A percentile compares a stretch with the other conserved stretches of the same genome.
Evolutionary conservation across 1,140 invertebrate genomes (phyloP).

Genomic region (Periplaneta americana): DNA sequence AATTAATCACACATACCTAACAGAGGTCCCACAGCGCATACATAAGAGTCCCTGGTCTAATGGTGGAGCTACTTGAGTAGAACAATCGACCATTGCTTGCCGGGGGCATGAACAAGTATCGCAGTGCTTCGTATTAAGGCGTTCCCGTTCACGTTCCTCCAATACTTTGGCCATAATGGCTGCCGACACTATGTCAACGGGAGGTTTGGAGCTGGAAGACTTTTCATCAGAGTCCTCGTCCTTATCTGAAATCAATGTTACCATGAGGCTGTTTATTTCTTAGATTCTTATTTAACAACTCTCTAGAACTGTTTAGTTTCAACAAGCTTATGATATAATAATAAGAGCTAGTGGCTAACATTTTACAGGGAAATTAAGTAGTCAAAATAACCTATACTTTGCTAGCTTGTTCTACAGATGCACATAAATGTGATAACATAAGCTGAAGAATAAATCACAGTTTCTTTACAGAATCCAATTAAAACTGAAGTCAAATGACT

Average conservation of each 20-base stretch:
- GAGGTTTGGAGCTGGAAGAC: constrained; percentile 22
- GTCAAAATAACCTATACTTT: too few relatives aligned
- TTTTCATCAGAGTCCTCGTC: constrained; percentile 42
- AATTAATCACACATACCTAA: not conserved
- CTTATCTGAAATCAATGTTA: constrained; percentile 17
- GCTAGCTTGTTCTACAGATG: too few relatives aligned
- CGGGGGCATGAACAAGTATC: constrained; percentile 63
- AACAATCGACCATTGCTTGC: not conserved
- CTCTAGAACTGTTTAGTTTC: too few relatives aligned
- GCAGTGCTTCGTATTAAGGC: constrained; percentile 65
- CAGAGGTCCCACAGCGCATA: not conserved
- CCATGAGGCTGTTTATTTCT: constrained; percentile 23
- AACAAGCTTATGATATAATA: too few relatives aligned
- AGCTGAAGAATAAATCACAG: too few relatives aligned
- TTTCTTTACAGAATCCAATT: too few relatives aligned
- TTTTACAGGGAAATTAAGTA: too few relatives aligned
- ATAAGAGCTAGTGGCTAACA: too few relatives aligned
- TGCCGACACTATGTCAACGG: constrained; percentile 78
- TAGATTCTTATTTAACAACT: too few relatives aligned
- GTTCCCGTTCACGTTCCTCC: constrained; percentile 73
- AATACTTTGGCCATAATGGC: constrained; percentile 91
- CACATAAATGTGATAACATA: too few relatives aligned
- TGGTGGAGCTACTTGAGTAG: not conserved
- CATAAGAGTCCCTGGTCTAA: not conserved
- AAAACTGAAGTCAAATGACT: too few relatives aligned